phyloP scores from a whole-genome alignment of 1,140 invertebrate genomes.

The Psix sp. region DNA sequence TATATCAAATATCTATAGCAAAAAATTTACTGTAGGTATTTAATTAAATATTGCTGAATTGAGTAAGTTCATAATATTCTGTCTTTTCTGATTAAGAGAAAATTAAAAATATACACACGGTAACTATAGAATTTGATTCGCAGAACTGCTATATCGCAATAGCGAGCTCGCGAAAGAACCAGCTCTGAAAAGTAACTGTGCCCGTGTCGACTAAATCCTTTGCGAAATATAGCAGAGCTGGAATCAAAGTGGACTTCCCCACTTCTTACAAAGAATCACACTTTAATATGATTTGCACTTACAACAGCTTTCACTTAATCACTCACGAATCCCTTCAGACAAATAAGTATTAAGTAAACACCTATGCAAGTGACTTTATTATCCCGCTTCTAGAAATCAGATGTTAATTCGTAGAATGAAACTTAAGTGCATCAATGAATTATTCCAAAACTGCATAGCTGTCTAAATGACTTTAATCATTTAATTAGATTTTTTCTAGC shows the following conservation, averaged over 20 bases:
- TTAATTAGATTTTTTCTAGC: too few relatives aligned
- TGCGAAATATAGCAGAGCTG: constrained; percentile 42
- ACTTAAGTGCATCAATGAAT: too few relatives aligned
- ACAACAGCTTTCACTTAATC: constrained; percentile 71
- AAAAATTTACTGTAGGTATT: too few relatives aligned
- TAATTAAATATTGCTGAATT: too few relatives aligned
- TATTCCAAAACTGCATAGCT: too few relatives aligned
- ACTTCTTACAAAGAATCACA: constrained; percentile 60
- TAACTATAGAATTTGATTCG: not conserved
- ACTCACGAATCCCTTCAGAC: constrained; percentile 40
- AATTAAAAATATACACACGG: not conserved
- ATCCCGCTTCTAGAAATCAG: too few relatives aligned
- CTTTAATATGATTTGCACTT: constrained; percentile 59
- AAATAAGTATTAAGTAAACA: too few relatives aligned
- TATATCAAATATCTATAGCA: too few relatives aligned
- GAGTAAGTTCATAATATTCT: too few relatives aligned
- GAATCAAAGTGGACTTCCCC: constrained; percentile 64
- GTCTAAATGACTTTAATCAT: too few relatives aligned
- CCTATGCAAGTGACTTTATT: too few relatives aligned
- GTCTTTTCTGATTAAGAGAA: not conserved
- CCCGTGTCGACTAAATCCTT: constrained; percentile 39
- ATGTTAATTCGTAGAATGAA: too few relatives aligned
- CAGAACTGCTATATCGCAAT: constrained; percentile 55
- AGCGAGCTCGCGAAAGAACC: constrained; percentile 59
- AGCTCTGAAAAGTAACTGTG: constrained; percentile 64